Conservation (phyloP, 2,797 vertebrate genomes). For the Pampus argenteus region DNA sequence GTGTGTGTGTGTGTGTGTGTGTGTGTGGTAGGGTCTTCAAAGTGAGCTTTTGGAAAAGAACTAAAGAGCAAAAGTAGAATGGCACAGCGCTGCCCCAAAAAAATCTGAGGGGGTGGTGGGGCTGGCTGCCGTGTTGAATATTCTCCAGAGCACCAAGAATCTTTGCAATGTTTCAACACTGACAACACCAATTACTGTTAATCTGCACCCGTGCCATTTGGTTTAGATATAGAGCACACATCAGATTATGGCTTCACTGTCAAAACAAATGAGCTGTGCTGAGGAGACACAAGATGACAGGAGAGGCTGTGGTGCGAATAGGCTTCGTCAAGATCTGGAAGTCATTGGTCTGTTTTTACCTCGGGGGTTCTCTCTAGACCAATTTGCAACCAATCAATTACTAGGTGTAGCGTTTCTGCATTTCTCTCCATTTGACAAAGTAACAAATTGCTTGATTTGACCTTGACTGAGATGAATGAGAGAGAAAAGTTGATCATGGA, state of each 20-base stretch:
- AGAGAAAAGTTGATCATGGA: conserved; percentile 33
- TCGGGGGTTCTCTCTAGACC: conserved; percentile 53
- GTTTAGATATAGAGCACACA: conserved; percentile 77
- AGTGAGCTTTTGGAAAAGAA: conserved; percentile 45
- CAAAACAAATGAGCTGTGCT: conserved; percentile 65
- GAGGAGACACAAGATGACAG: conserved; percentile 54
- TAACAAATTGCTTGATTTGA: conserved; percentile 57
- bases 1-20: conserved; percentile 1
- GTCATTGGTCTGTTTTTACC: conserved; percentile 55
- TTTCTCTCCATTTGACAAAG: conserved; percentile 47
- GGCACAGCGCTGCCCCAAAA: conserved; percentile 44
- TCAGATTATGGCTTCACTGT: conserved; percentile 78
- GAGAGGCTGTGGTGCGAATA: conserved; percentile 63
- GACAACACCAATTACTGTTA: conserved; percentile 81
- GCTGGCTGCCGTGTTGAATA: conserved; percentile 67
- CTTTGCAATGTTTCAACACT: conserved; percentile 71
- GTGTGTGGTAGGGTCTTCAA: conserved; percentile 28
- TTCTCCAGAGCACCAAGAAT: conserved; percentile 66
- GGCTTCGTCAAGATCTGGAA: conserved; percentile 55
- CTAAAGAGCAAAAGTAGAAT: conserved; percentile 39
- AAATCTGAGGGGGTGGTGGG: conserved; percentile 55
- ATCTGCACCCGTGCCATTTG: conserved; percentile 76
- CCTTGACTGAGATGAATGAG: conserved; percentile 28
- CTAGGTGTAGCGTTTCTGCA: conserved; percentile 35
- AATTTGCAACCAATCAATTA: conserved; percentile 67